Conservation (phyloP, 2,797 vertebrate species). For the Rhinatrema bivittatum region DNA sequence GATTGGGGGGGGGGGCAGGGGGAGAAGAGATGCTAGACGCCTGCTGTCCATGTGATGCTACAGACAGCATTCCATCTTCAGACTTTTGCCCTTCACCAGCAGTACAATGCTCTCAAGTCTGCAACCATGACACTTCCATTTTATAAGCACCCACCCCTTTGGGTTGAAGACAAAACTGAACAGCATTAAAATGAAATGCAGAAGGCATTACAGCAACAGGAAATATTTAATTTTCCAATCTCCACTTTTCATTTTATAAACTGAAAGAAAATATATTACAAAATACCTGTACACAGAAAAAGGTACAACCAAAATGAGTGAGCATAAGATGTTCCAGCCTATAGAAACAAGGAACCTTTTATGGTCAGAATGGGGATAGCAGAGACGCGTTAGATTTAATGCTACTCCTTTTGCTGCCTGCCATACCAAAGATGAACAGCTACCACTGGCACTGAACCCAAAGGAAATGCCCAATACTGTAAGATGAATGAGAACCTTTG, state of each 20-base stretch:
- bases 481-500: too few relatives aligned
- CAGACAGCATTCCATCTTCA: too few relatives aligned
- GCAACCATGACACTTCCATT: too few relatives aligned
- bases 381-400: too few relatives aligned
- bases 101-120: too few relatives aligned
- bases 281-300: conserved; percentile 82
- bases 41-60: too few relatives aligned
- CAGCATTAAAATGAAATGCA: conserved; percentile 20
- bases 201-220: conserved; percentile 49
- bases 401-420: too few relatives aligned
- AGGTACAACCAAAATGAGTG: conserved; percentile 48
- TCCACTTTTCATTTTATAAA: conserved; percentile 81
- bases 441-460: neutral
- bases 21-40: neutral
- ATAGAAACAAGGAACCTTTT: conserved; percentile 16
- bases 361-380: too few relatives aligned
- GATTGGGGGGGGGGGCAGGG: neutral
- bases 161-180: neutral
- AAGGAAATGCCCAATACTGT: too few relatives aligned
- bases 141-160: neutral
- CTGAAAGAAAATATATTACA: conserved; percentile 79
- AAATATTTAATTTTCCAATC: conserved; percentile 68
- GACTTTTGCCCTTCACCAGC: too few relatives aligned
- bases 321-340: conserved; percentile 39
- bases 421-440: too few relatives aligned